phyloP scores from a whole-genome alignment of 2,888 invertebrate genomes.

The Rhopalosiphum nymphaeae region DNA sequence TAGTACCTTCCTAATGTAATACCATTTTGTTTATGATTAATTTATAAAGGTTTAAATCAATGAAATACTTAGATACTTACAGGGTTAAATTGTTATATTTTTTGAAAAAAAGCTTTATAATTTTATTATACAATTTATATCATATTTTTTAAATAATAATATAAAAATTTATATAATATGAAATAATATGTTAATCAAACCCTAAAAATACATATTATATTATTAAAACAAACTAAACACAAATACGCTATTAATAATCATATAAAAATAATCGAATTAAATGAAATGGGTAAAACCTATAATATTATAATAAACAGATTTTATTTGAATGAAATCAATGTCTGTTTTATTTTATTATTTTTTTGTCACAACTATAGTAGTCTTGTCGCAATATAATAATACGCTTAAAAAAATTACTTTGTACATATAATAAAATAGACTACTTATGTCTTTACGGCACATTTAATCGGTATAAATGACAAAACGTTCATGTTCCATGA shows the following conservation, averaged over 20 bases:
- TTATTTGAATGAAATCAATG: neutral
- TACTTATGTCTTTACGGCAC: neutral
- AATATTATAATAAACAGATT: neutral
- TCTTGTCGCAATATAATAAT: neutral
- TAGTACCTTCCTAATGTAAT: neutral
- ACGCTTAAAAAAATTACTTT: constrained; percentile 19
- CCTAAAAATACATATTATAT: neutral
- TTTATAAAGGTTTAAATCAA: neutral
- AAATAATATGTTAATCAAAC: neutral
- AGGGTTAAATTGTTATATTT: neutral
- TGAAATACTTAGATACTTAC: neutral
- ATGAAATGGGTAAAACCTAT: neutral
- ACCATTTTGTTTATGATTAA: neutral
- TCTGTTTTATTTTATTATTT: neutral
- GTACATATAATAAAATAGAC: neutral
- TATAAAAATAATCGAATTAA: neutral
- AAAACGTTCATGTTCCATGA: neutral
- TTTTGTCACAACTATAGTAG: too few species aligned
- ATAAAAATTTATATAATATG: neutral
- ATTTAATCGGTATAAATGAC: neutral
- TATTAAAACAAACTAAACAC: neutral
- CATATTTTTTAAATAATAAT: neutral
- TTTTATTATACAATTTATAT: neutral
- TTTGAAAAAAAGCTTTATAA: neutral
- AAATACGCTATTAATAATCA: too few species aligned